Evolutionary conservation across 2,888 invertebrate species (phyloP).

Genomic region (Macrosiphum euphorbiae): DNA sequence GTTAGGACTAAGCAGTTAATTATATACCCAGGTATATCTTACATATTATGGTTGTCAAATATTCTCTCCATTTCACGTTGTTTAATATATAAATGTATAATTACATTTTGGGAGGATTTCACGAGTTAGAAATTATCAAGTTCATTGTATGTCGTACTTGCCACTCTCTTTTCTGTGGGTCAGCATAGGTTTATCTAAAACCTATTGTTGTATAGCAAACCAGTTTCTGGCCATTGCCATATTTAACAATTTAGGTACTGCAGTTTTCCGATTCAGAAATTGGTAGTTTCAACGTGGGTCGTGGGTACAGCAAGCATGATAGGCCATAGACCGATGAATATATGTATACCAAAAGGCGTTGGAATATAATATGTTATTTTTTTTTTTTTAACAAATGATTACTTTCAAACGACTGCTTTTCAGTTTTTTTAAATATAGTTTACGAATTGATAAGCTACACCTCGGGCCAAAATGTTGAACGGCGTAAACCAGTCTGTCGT

Average conservation of each 20-base stretch:
- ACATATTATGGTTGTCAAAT: not conserved
- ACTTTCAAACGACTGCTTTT: not conserved
- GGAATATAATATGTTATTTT: not conserved
- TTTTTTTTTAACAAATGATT: not conserved
- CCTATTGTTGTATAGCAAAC: slow-evolving; percentile 27
- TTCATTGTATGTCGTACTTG: not conserved
- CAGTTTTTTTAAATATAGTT: slow-evolving; percentile 26
- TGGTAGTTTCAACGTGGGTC: not conserved
- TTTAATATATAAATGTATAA: not conserved
- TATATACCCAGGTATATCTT: not conserved
- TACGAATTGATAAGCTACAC: not conserved
- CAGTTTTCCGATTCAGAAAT: not conserved
- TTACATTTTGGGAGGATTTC: not conserved
- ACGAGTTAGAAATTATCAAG: not conserved
- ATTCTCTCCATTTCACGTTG: not conserved
- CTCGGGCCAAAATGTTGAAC: not conserved
- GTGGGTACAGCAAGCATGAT: not conserved
- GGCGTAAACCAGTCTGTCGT: not conserved
- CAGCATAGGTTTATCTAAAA: slow-evolving; percentile 10
- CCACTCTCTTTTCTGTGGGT: slow-evolving; percentile 21
- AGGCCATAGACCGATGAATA: not conserved
- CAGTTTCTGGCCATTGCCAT: slow-evolving; percentile 13
- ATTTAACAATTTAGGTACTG: not conserved
- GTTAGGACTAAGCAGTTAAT: not conserved
- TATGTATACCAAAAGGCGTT: not conserved